Evolutionary conservation across 2,797 vertebrate species (phyloP).

Genomic region (Selene dorsalis): DNA sequence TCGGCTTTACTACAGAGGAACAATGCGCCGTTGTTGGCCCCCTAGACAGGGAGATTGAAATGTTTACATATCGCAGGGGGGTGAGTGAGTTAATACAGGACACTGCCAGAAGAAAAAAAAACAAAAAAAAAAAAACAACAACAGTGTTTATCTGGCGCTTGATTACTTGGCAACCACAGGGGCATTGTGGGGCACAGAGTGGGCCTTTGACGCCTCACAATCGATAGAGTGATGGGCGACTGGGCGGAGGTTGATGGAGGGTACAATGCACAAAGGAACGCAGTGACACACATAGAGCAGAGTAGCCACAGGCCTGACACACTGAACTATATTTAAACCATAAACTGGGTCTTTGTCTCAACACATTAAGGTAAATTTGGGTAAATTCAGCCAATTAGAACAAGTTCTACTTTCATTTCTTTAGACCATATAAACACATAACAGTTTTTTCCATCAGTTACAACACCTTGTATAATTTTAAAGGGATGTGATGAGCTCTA

Average conservation of each 20-base stretch:
- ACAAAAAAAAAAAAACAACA: too few relatives aligned
- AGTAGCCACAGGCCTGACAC: conserved; percentile 34
- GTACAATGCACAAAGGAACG: conserved; percentile 68
- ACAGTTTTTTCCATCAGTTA: too few relatives aligned
- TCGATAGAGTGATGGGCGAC: conserved; percentile 61
- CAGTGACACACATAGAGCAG: conserved; percentile 71
- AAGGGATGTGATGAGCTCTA: not conserved
- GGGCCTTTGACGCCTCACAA: conserved; percentile 61
- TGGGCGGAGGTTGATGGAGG: conserved; percentile 44
- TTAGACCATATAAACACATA: too few relatives aligned
- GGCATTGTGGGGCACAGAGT: conserved; percentile 66
- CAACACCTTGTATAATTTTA: too few relatives aligned
- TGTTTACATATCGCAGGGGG: conserved; percentile 52
- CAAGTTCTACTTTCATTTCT: not conserved
- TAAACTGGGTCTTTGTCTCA: conserved; percentile 38
- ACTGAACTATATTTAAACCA: conserved; percentile 59
- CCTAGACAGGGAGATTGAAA: conserved; percentile 27
- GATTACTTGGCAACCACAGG: conserved; percentile 67
- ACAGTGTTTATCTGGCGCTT: conserved; percentile 42
- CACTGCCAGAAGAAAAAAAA: conserved; percentile 4
- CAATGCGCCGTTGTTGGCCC: conserved; percentile 64
- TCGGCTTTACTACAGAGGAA: conserved; percentile 44
- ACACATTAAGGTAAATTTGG: conserved; percentile 11
- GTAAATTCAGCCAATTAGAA: not conserved
- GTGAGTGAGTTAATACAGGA: conserved; percentile 51